Conservation (phyloP, 2,888 invertebrate genomes). For the Lagria hirta region DNA sequence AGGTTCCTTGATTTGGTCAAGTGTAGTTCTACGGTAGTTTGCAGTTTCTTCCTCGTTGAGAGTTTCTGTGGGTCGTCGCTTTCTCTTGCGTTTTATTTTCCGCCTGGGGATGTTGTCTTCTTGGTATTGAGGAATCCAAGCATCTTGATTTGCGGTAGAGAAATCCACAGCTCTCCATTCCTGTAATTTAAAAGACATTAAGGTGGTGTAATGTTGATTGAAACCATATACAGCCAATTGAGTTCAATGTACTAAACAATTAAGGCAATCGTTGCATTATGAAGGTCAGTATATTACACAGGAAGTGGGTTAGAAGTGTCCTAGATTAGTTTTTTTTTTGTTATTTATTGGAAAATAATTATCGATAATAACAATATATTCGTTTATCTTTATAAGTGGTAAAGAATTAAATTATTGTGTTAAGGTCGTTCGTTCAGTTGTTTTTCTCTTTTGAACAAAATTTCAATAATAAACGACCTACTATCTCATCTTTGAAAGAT, state of each 20-base stretch:
- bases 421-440: slow-evolving; percentile 12
- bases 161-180: slow-evolving; percentile 57
- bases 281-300: slow-evolving; percentile 18
- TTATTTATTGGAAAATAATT: slow-evolving; percentile 1
- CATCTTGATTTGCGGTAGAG: slow-evolving; percentile 25
- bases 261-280: slow-evolving; percentile 12
- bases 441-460: slow-evolving; percentile 7
- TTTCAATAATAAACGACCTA: slow-evolving; percentile 17
- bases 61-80: slow-evolving; percentile 58
- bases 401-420: slow-evolving; percentile 14
- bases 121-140: slow-evolving; percentile 47
- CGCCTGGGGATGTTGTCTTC: slow-evolving; percentile 47
- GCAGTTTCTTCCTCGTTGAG: slow-evolving; percentile 19
- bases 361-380: slow-evolving; percentile 8
- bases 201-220: slow-evolving; percentile 2
- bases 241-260: slow-evolving; percentile 17
- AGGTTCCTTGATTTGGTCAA: slow-evolving; percentile 39
- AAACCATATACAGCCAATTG: slow-evolving; percentile 6
- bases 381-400: slow-evolving; percentile 1
- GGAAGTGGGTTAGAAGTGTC: slow-evolving; percentile 22
- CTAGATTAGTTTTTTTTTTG: slow-evolving; percentile 15
- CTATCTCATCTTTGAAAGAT: slow-evolving; percentile 1
- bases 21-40: slow-evolving; percentile 36
- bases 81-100: slow-evolving; percentile 61
- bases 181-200: slow-evolving; percentile 50